Evolutionary conservation across 2,797 vertebrate species (phyloP).

Genomic region (Pipistrellus pipistrellus): DNA sequence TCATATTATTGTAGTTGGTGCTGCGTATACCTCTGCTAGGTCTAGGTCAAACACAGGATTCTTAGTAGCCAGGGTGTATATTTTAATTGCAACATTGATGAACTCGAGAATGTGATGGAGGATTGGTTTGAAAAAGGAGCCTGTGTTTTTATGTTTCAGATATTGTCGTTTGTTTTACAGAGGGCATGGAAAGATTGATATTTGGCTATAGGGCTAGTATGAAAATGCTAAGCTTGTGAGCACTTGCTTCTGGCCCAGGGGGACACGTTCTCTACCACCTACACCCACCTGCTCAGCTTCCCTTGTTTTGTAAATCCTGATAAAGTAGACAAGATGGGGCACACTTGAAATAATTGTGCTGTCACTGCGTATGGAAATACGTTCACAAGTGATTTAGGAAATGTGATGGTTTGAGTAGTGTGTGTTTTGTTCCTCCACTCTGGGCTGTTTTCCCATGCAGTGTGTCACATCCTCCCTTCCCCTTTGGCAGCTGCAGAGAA

Average conservation of each 20-base stretch:
- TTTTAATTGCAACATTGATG: neutral
- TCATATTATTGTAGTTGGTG: neutral
- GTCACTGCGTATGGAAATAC: slow-evolving; percentile 56
- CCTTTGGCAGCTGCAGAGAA: slow-evolving; percentile 54
- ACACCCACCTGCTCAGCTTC: neutral
- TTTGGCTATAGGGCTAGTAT: neutral
- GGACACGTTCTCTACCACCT: neutral
- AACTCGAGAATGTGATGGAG: neutral
- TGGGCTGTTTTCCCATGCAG: slow-evolving; percentile 59
- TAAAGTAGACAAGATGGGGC: slow-evolving; percentile 18
- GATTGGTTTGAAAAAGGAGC: neutral
- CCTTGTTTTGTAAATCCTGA: slow-evolving; percentile 24
- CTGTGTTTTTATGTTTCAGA: neutral
- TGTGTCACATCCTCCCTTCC: neutral
- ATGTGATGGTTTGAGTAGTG: slow-evolving; percentile 50
- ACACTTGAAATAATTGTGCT: slow-evolving; percentile 53
- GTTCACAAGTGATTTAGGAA: slow-evolving; percentile 62
- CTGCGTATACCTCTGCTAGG: neutral
- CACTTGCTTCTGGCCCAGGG: neutral
- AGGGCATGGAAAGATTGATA: neutral
- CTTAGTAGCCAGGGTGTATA: neutral
- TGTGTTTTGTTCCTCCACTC: slow-evolving; percentile 57
- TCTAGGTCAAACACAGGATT: neutral
- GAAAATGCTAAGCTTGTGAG: neutral
- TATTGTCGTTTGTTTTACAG: neutral